Percentiles rank a stretch among this genome's conserved stretches.
phyloP scores from a whole-genome alignment of 2,113 vertebrate genomes.

The Halcyon senegalensis region DNA sequence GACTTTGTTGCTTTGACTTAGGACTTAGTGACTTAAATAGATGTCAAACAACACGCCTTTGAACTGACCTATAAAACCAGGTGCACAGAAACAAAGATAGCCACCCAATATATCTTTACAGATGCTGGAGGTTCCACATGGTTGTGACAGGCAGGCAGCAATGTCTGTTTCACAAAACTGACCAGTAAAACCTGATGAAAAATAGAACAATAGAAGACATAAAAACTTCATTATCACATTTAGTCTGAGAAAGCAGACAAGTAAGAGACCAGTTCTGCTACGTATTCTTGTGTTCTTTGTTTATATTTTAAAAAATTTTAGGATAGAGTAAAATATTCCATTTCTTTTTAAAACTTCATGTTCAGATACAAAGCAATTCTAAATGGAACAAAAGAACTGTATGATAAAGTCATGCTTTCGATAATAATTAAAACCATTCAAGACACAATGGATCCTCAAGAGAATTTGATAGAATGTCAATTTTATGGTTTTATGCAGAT shows the following conservation, averaged over 20 bases:
- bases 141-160: constrained; percentile 74
- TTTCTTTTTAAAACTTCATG: not conserved
- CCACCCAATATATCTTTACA: constrained; percentile 75
- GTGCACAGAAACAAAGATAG: constrained; percentile 85
- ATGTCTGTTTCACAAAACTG: constrained; percentile 77
- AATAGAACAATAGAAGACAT: not conserved
- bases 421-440: not conserved
- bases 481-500: not conserved
- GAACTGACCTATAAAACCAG: constrained; percentile 84
- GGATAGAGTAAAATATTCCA: not conserved
- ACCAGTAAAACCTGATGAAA: constrained; percentile 78
- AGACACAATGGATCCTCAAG: not conserved
- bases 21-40: not conserved
- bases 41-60: not conserved
- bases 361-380: not conserved
- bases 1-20: not conserved
- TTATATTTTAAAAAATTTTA: not conserved
- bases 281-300: not conserved
- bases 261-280: not conserved
- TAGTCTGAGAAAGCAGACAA: not conserved
- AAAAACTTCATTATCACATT: not conserved
- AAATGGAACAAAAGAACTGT: not conserved
- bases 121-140: constrained; percentile 80
- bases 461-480: not conserved
- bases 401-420: not conserved